A percentile compares a stretch with the other conserved stretches of the same genome.
These are phyloP conservation scores for Oscheius onirici DNA, from an alignment of 2,888 invertebrate species.

Conservation along the genomic window DNA sequence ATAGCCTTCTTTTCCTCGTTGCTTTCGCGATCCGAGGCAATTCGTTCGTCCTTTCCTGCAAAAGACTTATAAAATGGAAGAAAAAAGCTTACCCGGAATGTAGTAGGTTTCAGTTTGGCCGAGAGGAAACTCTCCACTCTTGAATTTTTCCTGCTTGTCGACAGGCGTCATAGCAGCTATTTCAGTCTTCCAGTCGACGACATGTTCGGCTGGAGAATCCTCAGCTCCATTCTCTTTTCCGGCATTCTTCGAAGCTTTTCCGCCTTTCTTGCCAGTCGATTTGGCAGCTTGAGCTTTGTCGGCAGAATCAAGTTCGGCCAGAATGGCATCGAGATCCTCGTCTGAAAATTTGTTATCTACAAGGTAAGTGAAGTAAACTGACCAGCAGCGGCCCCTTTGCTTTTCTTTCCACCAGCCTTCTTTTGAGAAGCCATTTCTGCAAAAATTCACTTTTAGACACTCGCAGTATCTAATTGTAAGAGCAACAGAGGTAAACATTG, in stretches of 20 bases:
- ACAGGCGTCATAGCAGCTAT: conserved; percentile 74
- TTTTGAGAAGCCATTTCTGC: background rate
- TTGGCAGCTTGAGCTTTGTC: conserved; percentile 54
- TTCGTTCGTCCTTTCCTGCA: conserved; percentile 61
- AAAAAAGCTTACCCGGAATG: conserved; percentile 36
- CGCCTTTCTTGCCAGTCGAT: conserved; percentile 53
- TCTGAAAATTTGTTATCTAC: conserved; percentile 37
- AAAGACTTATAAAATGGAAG: background rate
- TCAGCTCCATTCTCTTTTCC: conserved; percentile 32
- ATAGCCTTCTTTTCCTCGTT: conserved; percentile 82
- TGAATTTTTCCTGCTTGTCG: conserved; percentile 82
- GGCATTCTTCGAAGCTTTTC: conserved; percentile 37
- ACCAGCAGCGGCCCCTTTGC: conserved; percentile 12
- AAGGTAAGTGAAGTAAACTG: background rate
- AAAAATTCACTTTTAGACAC: background rate
- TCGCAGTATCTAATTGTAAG: background rate
- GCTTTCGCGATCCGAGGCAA: conserved; percentile 71
- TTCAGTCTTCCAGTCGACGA: conserved; percentile 49
- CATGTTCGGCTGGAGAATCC: conserved; percentile 20
- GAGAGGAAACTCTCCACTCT: conserved; percentile 79
- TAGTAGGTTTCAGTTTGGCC: conserved; percentile 75
- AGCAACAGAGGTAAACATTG: no score
- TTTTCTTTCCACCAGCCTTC: conserved; percentile 30
- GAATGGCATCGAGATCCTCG: conserved; percentile 68
- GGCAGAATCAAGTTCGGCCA: conserved; percentile 61